A percentile compares a stretch with the other conserved stretches of the same genome.
These are phyloP conservation scores for Actinia equina DNA, from an alignment of 64 coral and sea anemone species.

Conservation along the genomic window DNA sequence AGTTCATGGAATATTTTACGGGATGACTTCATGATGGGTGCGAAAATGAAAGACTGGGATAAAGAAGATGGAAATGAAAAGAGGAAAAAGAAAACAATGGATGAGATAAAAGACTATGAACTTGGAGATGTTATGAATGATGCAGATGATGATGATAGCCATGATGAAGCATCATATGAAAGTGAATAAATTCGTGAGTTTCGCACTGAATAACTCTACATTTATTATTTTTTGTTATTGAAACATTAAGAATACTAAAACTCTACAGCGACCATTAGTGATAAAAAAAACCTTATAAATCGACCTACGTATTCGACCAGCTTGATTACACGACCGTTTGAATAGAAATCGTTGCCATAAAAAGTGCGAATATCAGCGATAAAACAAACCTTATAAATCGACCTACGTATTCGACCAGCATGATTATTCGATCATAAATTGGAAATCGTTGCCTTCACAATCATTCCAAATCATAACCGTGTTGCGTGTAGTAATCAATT, in stretches of 20 bases:
- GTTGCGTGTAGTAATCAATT: no score
- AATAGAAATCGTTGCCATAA: no score
- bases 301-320: no score
- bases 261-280: no score
- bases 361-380: no score
- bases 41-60: constrained; percentile 99
- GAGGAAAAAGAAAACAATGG: constrained; percentile 30
- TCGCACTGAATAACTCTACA: not conserved
- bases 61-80: constrained; percentile 55
- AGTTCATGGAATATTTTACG: constrained; percentile 91
- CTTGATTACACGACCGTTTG: no score
- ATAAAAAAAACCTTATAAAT: no score
- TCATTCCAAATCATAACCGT: no score
- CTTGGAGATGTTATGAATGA: constrained; percentile 6
- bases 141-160: not conserved
- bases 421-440: no score
- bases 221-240: not conserved
- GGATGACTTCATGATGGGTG: constrained; percentile 99
- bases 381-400: no score
- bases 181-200: not conserved
- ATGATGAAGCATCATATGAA: not conserved
- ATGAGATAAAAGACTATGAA: constrained; percentile 38
- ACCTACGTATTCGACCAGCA: no score
- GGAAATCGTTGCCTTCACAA: no score
- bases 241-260: not conserved